Conservation (phyloP, 2,113 vertebrate genomes). For the Isichthys henryi region DNA sequence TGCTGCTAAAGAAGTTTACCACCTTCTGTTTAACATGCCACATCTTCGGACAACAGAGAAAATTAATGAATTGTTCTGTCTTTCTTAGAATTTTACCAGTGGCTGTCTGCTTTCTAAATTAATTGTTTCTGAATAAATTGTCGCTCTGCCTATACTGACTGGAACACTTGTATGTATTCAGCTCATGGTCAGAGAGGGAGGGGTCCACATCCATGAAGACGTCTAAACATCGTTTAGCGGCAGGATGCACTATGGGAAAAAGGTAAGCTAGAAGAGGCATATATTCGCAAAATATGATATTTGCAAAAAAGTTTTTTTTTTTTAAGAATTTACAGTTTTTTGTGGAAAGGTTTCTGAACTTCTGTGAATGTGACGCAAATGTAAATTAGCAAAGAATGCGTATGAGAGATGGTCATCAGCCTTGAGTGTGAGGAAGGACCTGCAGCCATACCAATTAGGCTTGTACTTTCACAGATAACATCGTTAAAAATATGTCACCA, state of each 20-base stretch:
- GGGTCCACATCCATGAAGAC: not conserved
- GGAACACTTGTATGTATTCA: not conserved
- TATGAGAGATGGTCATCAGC: not conserved
- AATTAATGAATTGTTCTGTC: not conserved
- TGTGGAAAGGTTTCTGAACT: not conserved
- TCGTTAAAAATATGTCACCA: not conserved
- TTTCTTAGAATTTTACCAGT: not conserved
- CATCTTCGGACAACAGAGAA: no score
- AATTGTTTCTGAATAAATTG: not conserved
- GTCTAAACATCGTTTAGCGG: not conserved
- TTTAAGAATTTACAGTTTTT: not conserved
- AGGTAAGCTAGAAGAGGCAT: not conserved
- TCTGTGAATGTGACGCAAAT: not conserved
- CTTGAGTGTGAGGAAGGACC: not conserved
- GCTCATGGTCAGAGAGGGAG: not conserved
- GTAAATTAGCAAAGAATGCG: not conserved
- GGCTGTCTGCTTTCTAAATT: not conserved
- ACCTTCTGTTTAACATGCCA: no score
- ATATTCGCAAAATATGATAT: not conserved
- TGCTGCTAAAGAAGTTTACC: no score
- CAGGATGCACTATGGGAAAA: not conserved
- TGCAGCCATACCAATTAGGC: not conserved
- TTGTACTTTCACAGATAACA: conserved; percentile 10
- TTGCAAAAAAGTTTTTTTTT: no score
- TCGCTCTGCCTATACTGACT: not conserved